A percentile compares a stretch with the other conserved stretches of the same genome.
These are phyloP conservation scores for Musca vetustissima DNA, from an alignment of 1,140 invertebrate species.

Conservation along the genomic window DNA sequence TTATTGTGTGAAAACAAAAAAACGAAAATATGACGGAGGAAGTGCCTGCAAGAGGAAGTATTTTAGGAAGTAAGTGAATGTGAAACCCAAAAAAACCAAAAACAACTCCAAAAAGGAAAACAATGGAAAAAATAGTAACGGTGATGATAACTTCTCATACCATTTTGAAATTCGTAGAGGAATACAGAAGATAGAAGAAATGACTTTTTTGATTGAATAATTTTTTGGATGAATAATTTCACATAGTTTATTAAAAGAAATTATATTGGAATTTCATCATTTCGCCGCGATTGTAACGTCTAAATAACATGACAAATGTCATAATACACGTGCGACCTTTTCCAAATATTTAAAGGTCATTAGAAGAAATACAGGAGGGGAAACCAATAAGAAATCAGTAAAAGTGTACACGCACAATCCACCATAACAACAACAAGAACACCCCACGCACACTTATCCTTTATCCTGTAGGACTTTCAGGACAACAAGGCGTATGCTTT, in stretches of 20 bases:
- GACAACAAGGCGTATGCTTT: too few species aligned
- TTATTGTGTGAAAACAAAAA: neutral
- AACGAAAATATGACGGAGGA: conserved; percentile 41
- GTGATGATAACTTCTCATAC: neutral
- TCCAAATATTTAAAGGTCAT: conserved; percentile 1
- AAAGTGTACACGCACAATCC: too few species aligned
- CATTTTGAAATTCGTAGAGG: neutral
- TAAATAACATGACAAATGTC: neutral
- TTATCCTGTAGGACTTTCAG: conserved; percentile 12
- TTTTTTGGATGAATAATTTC: too few species aligned
- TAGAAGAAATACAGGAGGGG: too few species aligned
- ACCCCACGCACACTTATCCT: too few species aligned
- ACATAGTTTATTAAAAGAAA: too few species aligned
- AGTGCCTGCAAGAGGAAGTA: conserved; percentile 47
- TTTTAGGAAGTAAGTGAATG: conserved; percentile 51
- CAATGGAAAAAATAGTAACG: neutral
- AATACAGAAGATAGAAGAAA: too few species aligned
- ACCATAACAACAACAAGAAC: neutral
- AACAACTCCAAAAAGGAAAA: neutral
- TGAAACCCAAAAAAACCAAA: neutral
- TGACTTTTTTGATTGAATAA: too few species aligned
- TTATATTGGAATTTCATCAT: neutral
- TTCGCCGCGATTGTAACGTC: neutral
- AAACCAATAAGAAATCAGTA: neutral
- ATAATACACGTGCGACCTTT: conserved; percentile 6